Evolutionary conservation across 2,113 vertebrate genomes (phyloP), one percentile per base, ranked within the genome.

Genomic region (Lonchura striata): DNA sequence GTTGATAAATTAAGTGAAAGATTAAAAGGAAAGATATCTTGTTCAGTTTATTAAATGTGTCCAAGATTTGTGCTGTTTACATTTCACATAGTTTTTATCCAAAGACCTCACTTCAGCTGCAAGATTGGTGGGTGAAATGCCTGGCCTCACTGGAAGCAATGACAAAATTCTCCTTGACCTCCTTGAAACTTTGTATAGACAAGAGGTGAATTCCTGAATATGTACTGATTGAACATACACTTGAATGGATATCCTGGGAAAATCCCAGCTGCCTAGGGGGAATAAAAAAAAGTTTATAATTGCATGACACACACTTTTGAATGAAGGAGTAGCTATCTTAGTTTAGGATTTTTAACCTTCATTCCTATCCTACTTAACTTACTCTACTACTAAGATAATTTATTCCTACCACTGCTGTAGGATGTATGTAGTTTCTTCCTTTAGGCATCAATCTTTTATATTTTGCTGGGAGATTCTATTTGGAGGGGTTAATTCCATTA

Each of bases 121-220:
- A 88, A 50, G 80, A 81, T 23, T 56, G 64, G 79, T 94, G 85
- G 79, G 52, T 96, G 92, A 96, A 96, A 96, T 93, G 91, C 68
- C 37, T 95, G 90, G 95, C 90, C 90, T 93, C 82, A 90, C 60
- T 96, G 85, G 69, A 95, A 79, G 92, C 86, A 93, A 90, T 88
- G 94, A 86, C 95, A 96, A 95, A 96, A 96, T 95, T 96, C 92
- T 95, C 94, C 93, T 95, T 97, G 95, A 97, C 96, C 94, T 96
- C 91, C 88, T 97, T 94, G 92, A 96, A 94, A 96, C 95, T 92
- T 86, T 97, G 95, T 96, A 95, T 97, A 96, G 95, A 92, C 79
- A 95, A 95, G 96, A 89, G 94, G 95, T 96, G 95, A 95, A 97
- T 95, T 95, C 95, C 95, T 96, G 94, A 97, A 94, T 91, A 94